Conservation (phyloP, 2,888 invertebrate species). For the Drosophila macrospina region DNA sequence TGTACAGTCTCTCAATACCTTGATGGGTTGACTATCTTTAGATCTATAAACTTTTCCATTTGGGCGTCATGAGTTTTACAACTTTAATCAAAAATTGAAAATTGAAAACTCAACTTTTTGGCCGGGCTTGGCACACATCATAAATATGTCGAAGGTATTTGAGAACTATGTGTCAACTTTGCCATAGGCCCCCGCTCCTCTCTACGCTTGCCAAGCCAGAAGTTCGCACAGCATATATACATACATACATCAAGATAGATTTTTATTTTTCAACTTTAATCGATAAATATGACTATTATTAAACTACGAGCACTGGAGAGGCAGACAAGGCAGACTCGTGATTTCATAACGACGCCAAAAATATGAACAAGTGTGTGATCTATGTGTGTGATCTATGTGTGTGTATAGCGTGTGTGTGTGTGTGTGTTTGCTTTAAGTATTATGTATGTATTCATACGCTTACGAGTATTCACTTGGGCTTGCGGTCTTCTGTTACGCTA, state of each 20-base stretch:
- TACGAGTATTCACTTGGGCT: not conserved
- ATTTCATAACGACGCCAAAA: slow-evolving; percentile 60
- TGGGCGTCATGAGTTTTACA: slow-evolving; percentile 26
- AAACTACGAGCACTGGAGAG: slow-evolving; percentile 14
- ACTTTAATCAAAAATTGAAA: slow-evolving; percentile 51
- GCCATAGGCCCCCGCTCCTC: not conserved
- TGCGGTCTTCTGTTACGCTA: slow-evolving; percentile 41
- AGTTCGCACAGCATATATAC: not conserved
- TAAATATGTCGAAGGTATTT: slow-evolving; percentile 61
- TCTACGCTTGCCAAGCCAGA: not conserved
- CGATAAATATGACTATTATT: slow-evolving; percentile 72
- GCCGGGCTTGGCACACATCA: slow-evolving; percentile 51
- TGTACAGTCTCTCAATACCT: slow-evolving; percentile 11
- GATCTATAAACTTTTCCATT: slow-evolving; percentile 28
- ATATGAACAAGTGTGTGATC: slow-evolving; percentile 49
- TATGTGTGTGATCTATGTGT: slow-evolving; percentile 3
- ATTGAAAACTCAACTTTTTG: slow-evolving; percentile 42
- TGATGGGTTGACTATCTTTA: not conserved
- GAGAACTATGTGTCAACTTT: slow-evolving; percentile 75
- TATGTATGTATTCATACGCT: slow-evolving; percentile 15
- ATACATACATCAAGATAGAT: not conserved
- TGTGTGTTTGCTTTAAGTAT: slow-evolving; percentile 3
- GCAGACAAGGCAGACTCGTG: slow-evolving; percentile 19
- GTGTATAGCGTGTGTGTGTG: slow-evolving; percentile 3
- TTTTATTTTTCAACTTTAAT: slow-evolving; percentile 51